These are phyloP conservation scores for Euzophera pinguis DNA, from an alignment of 2,888 invertebrate species.

Conservation along the genomic window DNA sequence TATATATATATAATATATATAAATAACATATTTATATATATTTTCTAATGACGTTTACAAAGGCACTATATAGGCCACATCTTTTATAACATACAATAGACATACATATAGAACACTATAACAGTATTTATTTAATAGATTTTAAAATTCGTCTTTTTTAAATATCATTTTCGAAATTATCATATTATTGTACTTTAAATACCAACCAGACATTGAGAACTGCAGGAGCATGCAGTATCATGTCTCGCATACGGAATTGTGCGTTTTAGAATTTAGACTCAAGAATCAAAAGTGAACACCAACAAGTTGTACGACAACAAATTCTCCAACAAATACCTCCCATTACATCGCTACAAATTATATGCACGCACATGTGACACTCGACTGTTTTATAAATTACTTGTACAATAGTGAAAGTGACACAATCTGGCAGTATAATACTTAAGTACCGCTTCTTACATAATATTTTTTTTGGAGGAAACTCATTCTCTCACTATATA, in stretches of 20 bases:
- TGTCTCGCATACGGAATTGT: neutral
- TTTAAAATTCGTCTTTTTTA: conserved; percentile 8
- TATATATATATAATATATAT: too few species aligned
- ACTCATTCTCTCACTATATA: neutral
- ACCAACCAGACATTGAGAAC: neutral
- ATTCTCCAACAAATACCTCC: conserved; percentile 17
- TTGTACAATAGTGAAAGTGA: neutral
- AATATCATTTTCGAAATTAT: neutral
- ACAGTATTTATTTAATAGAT: neutral
- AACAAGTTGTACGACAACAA: conserved; percentile 28
- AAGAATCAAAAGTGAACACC: conserved; percentile 29
- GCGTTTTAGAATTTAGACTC: conserved; percentile 3
- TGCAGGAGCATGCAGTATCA: neutral
- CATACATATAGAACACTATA: neutral
- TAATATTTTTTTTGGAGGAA: neutral
- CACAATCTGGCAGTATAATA: neutral
- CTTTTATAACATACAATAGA: conserved; percentile 8
- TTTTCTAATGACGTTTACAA: conserved; percentile 18
- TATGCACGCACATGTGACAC: conserved; percentile 7
- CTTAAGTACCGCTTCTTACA: conserved; percentile 7
- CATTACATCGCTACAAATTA: neutral
- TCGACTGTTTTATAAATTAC: neutral
- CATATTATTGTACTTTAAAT: conserved; percentile 6
- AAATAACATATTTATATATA: conserved; percentile 18
- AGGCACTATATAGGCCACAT: conserved; percentile 23